Evolutionary conservation across 2,797 vertebrate species (phyloP).

Genomic region (Oreochromis mossambicus): DNA sequence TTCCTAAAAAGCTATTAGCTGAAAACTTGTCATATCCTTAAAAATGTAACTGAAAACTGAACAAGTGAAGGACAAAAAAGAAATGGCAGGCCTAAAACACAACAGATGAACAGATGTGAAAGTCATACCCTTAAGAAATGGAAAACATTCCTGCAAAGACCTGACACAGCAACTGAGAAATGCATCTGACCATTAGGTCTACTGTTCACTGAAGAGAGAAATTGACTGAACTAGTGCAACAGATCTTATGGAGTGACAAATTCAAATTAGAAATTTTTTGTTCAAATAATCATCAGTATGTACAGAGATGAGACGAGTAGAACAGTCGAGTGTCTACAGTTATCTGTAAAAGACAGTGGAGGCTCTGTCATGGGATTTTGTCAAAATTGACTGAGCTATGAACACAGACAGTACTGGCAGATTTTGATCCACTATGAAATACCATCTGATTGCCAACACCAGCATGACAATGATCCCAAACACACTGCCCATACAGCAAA

Average conservation of each 20-base stretch:
- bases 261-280: neutral
- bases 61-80: neutral
- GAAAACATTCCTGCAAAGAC: neutral
- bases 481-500: neutral
- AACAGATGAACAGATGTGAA: neutral
- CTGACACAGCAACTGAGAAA: neutral
- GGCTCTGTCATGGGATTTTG: accelerated
- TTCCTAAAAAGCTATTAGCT: neutral
- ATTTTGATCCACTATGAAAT: neutral
- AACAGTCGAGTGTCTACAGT: neutral
- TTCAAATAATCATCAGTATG: neutral
- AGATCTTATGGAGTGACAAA: neutral
- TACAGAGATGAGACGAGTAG: neutral
- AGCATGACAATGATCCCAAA: neutral
- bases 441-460: neutral
- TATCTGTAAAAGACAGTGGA: neutral
- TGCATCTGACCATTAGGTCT: neutral
- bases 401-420: neutral
- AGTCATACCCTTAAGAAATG: neutral
- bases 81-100: neutral
- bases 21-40: neutral
- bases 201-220: neutral
- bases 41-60: neutral
- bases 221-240: neutral
- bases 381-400: neutral